Base-by-base conservation (phyloP, 2,113 vertebrate genomes). In the Eudyptes chrysolophus region DNA sequence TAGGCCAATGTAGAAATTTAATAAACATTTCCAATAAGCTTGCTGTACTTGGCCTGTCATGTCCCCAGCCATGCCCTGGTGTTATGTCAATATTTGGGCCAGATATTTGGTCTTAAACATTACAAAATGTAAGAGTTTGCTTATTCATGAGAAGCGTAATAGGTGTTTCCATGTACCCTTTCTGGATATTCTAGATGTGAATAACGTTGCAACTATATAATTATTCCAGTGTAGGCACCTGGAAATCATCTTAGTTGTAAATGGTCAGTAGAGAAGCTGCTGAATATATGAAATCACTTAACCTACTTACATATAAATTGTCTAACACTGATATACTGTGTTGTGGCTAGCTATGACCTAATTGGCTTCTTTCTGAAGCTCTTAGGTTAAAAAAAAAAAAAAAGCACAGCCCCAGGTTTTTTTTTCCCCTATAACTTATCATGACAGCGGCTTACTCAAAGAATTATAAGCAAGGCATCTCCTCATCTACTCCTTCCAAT, bases 1-100 rank as follows among this genome's bases (percentile, higher is more conserved):
- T 61, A 87, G 61, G 22, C 36, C 72, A 48, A 62, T 3, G 14
- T 36, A 51, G 5, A 54, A 82, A 96, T 94, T 42, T 48, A 91
- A 96, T 95, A 77, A 90, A 61, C 21, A n/a, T 80, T 94, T 91
- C 40, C 74, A 89, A 16, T 89, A 82, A 46, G 21, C 70, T 80
- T 83, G 24, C 15, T 77, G 30, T 77, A 51, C 58, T 85, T 4
- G 2, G 44, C n/a, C 38, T 69, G 57, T 82, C 0, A 0, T 72
- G 52, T 66, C 46, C 68, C 25, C 69, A 61, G 0, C 34, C 10
- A 13, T 77, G 72, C 51, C 22, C 36, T 2, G 5, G 38, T 74
- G 40, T 76, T 78, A n/a, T 72, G 21, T 42, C 40, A 55, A 2
- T 54, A 26, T 77, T 89, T 93, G 54, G 78, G 70, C 88, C 84